Evolutionary conservation across 1,140 invertebrate species (phyloP), one percentile per base, ranked within the genome.

Genomic region (Halyomorpha halys): DNA sequence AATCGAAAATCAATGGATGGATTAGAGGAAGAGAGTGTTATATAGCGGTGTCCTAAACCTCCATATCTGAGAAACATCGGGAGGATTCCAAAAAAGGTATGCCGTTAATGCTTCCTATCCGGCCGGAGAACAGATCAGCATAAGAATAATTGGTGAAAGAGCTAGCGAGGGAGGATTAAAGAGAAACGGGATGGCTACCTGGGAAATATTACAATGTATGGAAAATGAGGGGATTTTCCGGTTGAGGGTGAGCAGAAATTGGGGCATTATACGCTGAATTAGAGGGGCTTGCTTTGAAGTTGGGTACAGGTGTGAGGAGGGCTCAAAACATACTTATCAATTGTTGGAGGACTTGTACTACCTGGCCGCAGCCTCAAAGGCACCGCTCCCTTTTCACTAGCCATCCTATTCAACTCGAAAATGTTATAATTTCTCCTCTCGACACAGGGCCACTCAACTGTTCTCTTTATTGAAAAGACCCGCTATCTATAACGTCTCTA

Each of bases 181-280:
- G 19, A 18, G 19, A 16, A 49, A 16, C 47, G 19, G n/a, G n/a
- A 18, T 9, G 19, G 47, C 47, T 56, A 56, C 53, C 53, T 56
- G 53, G 53, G 23, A 56, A 56, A 56, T 56, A 56, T 56, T 56
- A 56, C 53, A 56, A 56, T 56, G 53, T 56, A 56, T 56, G 53
- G 53, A 56, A 56, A 56, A 56, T 56, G 53, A 56, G 23, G 53
- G 53, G 53, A 56, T 56, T 56, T 56, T 56, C 18, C 53, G 53
- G 19, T 25, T 56, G 53, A 49, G 47, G 21, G n/a, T 49, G 47
- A 19, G 34, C 47, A 19, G 53, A 56, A 56, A 56, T 56, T 56
- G 53, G 53, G 53, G 53, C 23, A 56, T 56, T 56, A 56, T 56
- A 56, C 53, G 53, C 18, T 21, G 53, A 56, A 56, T 56, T 56